These are phyloP conservation scores for Microtus richardsoni DNA, from an alignment of 2,113 vertebrate genomes.

Conservation along the genomic window DNA sequence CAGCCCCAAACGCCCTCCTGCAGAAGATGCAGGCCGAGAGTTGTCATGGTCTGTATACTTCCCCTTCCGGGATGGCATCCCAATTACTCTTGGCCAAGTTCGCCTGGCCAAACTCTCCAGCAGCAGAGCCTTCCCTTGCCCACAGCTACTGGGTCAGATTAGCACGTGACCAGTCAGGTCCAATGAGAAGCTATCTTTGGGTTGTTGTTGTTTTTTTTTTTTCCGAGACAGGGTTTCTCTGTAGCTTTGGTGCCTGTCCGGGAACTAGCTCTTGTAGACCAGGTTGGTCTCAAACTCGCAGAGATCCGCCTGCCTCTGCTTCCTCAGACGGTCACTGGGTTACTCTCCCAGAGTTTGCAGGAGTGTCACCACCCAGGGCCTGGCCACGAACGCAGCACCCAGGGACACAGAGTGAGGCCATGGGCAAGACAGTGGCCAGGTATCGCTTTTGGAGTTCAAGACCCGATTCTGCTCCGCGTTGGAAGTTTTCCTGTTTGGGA, in stretches of 20 bases:
- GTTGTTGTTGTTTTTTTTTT: no score
- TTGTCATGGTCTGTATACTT: background rate
- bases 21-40: background rate
- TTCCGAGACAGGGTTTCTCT: no score
- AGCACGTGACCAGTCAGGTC: background rate
- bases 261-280: no score
- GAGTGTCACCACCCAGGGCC: background rate
- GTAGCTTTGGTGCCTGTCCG: no score
- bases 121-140: background rate
- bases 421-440: background rate
- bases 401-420: background rate
- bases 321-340: background rate
- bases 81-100: background rate
- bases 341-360: background rate
- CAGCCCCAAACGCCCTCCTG: background rate
- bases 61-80: background rate
- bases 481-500: background rate
- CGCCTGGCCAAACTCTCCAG: background rate
- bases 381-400: rapidly evolving
- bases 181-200: background rate
- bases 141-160: background rate
- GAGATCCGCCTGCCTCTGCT: no score
- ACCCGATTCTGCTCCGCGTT: background rate
- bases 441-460: background rate
- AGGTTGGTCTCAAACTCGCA: no score